Conservation (phyloP, 2,797 vertebrate genomes). For the Chaenodraco wilsoni region DNA sequence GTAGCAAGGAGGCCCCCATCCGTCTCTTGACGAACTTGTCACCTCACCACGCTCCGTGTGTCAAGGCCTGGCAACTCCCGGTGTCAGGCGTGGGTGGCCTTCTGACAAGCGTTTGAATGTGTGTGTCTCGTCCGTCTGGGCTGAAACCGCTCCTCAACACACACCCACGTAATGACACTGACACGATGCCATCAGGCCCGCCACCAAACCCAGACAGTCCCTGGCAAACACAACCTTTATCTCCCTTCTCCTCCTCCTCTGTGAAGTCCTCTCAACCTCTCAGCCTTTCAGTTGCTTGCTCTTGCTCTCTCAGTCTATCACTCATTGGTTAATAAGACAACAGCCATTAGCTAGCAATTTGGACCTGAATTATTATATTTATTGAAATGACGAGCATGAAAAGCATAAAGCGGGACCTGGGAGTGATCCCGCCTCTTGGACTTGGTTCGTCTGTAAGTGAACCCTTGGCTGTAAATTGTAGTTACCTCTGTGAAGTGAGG, state of each 20-base stretch:
- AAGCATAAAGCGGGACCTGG: constrained; percentile 38
- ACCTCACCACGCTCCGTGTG: constrained; percentile 82
- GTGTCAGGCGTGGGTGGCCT: constrained; percentile 84
- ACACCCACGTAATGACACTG: constrained; percentile 82
- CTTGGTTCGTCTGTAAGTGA: constrained; percentile 58
- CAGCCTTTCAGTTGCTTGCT: constrained; percentile 42
- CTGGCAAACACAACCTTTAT: constrained; percentile 66
- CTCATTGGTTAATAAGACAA: constrained; percentile 39
- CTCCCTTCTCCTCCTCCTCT: constrained; percentile 32
- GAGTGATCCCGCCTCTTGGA: constrained; percentile 48
- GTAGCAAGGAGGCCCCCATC: constrained; percentile 78
- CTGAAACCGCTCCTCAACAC: constrained; percentile 79
- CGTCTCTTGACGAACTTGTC: constrained; percentile 78
- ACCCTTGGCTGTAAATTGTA: constrained; percentile 63
- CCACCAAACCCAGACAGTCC: constrained; percentile 74
- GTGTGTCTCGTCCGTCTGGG: constrained; percentile 83
- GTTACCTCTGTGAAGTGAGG: constrained; percentile 55
- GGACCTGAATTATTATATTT: constrained; percentile 68
- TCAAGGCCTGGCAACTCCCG: constrained; percentile 74
- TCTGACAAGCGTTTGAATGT: constrained; percentile 75
- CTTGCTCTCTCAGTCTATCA: constrained; percentile 34
- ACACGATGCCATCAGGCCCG: constrained; percentile 71
- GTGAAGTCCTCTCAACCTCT: constrained; percentile 51
- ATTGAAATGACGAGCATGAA: constrained; percentile 60
- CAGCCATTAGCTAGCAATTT: constrained; percentile 64